phyloP scores from a whole-genome alignment of 2,888 invertebrate genomes.

The Limnephilus auricula region DNA sequence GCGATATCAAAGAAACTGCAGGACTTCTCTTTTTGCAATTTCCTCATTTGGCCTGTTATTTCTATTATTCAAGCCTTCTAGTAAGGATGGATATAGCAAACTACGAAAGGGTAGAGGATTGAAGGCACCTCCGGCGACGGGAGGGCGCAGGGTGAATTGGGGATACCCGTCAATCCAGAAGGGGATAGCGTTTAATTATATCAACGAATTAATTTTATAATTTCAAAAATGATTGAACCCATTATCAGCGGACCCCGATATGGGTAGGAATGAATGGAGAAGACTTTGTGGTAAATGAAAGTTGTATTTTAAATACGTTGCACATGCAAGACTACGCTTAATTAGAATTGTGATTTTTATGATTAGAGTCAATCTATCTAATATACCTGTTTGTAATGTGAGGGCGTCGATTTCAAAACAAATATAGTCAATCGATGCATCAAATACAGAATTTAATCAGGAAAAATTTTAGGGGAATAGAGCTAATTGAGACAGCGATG shows the following conservation, averaged over 20 bases:
- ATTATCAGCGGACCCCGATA: conserved; percentile 31
- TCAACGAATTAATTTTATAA: conserved; percentile 63
- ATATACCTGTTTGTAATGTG: too few species aligned
- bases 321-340: background rate
- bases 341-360: background rate
- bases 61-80: background rate
- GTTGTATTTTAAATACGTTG: background rate
- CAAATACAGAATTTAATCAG: too few species aligned
- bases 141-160: conserved; percentile 40
- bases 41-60: background rate
- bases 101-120: conserved; percentile 23
- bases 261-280: background rate
- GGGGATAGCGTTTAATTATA: conserved; percentile 62
- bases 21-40: too few species aligned
- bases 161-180: conserved; percentile 57
- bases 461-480: too few species aligned
- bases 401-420: too few species aligned
- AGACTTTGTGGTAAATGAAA: background rate
- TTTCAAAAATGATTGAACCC: conserved; percentile 64
- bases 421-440: too few species aligned
- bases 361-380: too few species aligned
- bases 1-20: too few species aligned
- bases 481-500: too few species aligned
- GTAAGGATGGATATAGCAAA: conserved; percentile 15
- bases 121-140: conserved; percentile 53